Percentiles rank a stretch among this genome's conserved stretches.
phyloP scores from a whole-genome alignment of 2,797 vertebrate genomes.

The Dicrostonyx torquatus region DNA sequence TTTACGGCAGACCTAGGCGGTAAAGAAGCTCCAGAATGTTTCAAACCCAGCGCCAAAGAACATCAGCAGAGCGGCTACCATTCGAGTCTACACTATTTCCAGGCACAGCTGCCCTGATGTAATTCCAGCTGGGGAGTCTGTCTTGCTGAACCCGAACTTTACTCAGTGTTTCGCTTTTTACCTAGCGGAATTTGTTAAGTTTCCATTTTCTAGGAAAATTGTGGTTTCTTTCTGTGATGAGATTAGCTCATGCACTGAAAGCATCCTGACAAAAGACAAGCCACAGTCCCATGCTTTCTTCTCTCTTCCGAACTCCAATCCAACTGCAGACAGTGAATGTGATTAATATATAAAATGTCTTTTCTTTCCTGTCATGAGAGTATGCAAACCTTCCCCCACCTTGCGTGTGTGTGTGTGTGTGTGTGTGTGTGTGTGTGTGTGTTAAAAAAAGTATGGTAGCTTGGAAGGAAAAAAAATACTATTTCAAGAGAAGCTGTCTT shows the following conservation, averaged over 20 bases:
- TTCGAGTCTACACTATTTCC: neutral
- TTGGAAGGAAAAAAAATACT: conserved; percentile 36
- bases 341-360: conserved; percentile 11
- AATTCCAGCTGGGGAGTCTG: neutral
- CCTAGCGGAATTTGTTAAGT: neutral
- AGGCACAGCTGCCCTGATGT: neutral
- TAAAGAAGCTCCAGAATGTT: conserved; percentile 1
- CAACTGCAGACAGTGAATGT: neutral
- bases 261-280: neutral
- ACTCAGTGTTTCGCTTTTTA: neutral
- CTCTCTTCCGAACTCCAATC: neutral
- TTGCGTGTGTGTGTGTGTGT: neutral
- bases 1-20: neutral
- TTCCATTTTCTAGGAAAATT: neutral
- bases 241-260: neutral
- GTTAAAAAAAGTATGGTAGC: neutral
- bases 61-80: neutral
- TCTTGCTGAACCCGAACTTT: neutral
- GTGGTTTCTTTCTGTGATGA: neutral
- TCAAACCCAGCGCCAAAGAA: neutral
- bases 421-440: neutral
- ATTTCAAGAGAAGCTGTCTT: neutral
- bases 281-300: neutral
- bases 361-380: conserved; percentile 35
- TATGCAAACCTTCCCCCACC: neutral